These are phyloP conservation scores for Sylvietta virens DNA, from an alignment of 2,113 vertebrate species.

Conservation along the genomic window DNA sequence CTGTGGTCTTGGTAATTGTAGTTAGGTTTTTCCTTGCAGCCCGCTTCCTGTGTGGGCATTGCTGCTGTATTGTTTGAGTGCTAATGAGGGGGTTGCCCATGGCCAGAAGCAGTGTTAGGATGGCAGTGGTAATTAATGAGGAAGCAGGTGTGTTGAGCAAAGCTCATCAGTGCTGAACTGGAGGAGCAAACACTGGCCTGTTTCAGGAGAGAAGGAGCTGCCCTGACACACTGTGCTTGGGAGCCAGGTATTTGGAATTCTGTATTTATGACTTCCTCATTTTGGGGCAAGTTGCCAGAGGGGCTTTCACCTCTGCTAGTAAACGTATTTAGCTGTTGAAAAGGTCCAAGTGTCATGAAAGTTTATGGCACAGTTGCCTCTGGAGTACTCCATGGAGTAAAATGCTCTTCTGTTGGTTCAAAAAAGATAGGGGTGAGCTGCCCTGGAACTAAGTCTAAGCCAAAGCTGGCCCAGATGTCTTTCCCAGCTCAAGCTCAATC, in stretches of 20 bases:
- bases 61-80: not conserved
- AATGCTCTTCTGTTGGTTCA: constrained; percentile 18
- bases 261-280: constrained; percentile 51
- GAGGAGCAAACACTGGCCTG: not conserved
- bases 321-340: constrained; percentile 23
- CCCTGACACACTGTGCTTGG: not conserved
- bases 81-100: not conserved
- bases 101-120: not conserved
- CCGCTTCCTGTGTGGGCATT: not conserved
- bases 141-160: constrained; percentile 4
- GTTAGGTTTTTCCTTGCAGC: not conserved
- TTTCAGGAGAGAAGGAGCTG: not conserved
- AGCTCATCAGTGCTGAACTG: not conserved
- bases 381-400: not conserved
- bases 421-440: not conserved
- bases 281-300: not conserved
- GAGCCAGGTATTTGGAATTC: constrained; percentile 10
- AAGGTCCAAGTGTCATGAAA: constrained; percentile 33
- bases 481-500: not conserved
- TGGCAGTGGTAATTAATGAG: not conserved
- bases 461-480: not conserved
- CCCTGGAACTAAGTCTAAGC: not conserved
- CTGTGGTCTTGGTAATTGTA: not conserved
- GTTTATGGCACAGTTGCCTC: constrained; percentile 9
- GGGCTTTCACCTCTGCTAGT: constrained; percentile 48